These are phyloP conservation scores for Sepiola atlantica DNA, from an alignment of 2,888 invertebrate species.

Conservation along the genomic window DNA sequence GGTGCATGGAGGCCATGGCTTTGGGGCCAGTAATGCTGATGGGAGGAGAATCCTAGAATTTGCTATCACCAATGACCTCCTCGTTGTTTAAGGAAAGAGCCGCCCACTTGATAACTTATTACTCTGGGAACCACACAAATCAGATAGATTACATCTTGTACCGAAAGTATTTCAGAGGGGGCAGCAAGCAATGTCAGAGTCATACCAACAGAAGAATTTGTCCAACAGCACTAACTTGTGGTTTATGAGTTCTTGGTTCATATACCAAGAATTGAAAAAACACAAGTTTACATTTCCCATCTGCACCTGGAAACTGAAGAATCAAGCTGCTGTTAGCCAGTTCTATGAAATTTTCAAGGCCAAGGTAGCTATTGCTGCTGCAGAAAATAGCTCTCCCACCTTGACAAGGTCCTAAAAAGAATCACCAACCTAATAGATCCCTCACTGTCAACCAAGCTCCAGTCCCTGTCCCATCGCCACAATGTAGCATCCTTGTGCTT, in stretches of 20 bases:
- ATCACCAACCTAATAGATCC: no score
- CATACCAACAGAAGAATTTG: no score
- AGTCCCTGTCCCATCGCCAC: no score
- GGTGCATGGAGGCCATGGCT: conserved; percentile 48
- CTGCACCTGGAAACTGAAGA: conserved; percentile 42
- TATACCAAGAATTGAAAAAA: conserved; percentile 42
- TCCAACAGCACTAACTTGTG: conserved; percentile 47
- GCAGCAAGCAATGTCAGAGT: no score
- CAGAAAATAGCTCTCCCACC: not conserved
- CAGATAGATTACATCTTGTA: conserved; percentile 41
- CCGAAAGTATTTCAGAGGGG: not conserved
- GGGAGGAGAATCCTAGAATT: conserved; percentile 49
- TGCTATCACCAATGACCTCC: conserved; percentile 48
- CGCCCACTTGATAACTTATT: no score
- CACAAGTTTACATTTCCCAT: conserved; percentile 42
- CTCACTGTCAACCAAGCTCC: no score
- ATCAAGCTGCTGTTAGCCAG: conserved; percentile 46
- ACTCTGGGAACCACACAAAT: no score
- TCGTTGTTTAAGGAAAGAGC: conserved; percentile 48
- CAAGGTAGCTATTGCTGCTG: no score
- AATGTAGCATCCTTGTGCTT: no score
- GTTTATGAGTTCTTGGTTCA: conserved; percentile 48
- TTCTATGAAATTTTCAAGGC: no score
- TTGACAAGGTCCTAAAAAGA: no score
- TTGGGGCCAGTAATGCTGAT: conserved; percentile 42